Conservation (phyloP, 2,113 vertebrate genomes). For the Ibidorhyncha struthersii region DNA sequence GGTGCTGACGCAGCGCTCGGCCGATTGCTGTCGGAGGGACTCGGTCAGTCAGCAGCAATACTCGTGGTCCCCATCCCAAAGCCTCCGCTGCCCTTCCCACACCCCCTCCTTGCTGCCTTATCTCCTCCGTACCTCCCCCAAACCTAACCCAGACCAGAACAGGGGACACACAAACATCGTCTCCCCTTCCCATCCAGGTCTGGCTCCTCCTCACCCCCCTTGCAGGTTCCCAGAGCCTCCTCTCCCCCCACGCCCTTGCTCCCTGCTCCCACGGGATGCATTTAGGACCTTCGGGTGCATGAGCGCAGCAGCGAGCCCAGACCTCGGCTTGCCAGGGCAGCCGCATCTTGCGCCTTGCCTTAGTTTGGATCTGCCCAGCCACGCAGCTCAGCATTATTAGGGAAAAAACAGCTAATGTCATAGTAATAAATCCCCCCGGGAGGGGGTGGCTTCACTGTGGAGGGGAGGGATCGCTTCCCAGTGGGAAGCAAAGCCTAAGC, state of each 20-base stretch:
- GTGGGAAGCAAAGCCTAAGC: neutral
- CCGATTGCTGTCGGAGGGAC: slow-evolving; percentile 85
- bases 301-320: neutral
- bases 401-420: rapidly evolving
- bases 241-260: neutral
- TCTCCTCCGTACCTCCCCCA: rapidly evolving
- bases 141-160: neutral
- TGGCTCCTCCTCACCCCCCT: neutral
- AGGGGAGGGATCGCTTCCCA: neutral
- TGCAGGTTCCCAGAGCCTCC: neutral
- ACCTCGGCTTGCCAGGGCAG: no score
- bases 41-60: neutral
- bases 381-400: rapidly evolving
- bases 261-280: neutral
- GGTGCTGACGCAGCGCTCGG: slow-evolving; percentile 95
- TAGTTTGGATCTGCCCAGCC: neutral
- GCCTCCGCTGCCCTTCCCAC: neutral
- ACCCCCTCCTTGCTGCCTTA: neutral
- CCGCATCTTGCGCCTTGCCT: neutral
- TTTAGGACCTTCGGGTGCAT: neutral
- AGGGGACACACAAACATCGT: rapidly evolving
- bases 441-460: neutral
- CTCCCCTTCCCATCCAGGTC: neutral
- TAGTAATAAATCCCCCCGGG: neutral
- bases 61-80: neutral